Evolutionary conservation across 2,113 vertebrate species (phyloP).

Genomic region (Ptychochromis oligacanthus): DNA sequence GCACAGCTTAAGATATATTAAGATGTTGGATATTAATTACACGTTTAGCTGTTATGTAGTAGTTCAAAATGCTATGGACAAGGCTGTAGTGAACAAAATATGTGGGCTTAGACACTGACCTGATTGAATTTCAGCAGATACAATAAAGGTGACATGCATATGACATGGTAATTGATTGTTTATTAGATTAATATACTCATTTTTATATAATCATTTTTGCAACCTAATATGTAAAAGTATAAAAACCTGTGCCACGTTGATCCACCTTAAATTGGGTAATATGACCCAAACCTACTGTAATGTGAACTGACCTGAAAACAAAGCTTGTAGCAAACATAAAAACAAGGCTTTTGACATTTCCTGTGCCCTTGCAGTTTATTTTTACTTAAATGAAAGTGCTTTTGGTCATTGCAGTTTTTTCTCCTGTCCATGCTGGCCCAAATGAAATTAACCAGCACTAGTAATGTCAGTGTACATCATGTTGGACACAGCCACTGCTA

Average conservation of each 20-base stretch:
- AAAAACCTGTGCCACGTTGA: not conserved
- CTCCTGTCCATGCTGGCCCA: not conserved
- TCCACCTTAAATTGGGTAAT: not conserved
- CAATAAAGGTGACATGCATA: no score
- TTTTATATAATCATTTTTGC: not conserved
- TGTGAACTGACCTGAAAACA: not conserved
- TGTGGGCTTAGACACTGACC: not conserved
- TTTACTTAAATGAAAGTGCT: not conserved
- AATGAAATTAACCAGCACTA: not conserved
- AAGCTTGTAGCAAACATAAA: not conserved
- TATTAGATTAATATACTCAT: accelerated
- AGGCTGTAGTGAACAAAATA: no score
- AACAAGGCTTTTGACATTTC: not conserved
- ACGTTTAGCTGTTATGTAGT: not conserved
- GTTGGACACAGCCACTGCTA: not conserved
- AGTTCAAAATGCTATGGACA: not conserved
- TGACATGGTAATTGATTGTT: not conserved
- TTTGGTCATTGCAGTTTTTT: not conserved
- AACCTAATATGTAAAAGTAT: not conserved
- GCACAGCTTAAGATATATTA: not conserved
- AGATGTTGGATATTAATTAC: not conserved
- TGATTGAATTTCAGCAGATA: not conserved
- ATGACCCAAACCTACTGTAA: not conserved
- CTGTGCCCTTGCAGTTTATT: not conserved
- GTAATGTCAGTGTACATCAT: accelerated